These are phyloP conservation scores for Cryptoprocta ferox DNA, from an alignment of 2,797 vertebrate genomes.

Conservation along the genomic window DNA sequence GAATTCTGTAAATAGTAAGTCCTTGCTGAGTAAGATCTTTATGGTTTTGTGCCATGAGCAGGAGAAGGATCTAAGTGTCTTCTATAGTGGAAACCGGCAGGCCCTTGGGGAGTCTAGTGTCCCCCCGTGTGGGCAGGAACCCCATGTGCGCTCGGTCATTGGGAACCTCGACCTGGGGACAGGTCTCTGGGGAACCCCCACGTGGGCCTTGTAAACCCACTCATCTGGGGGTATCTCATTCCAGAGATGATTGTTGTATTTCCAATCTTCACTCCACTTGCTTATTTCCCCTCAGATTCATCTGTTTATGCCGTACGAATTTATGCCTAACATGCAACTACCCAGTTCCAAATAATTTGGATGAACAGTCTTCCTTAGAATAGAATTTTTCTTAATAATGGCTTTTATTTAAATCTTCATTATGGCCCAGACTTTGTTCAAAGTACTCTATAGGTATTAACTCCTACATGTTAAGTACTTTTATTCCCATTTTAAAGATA, in stretches of 20 bases:
- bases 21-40: neutral
- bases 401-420: neutral
- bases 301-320: neutral
- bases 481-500: neutral
- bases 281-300: neutral
- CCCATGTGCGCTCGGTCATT: fast-evolving
- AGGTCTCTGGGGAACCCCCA: too few species aligned
- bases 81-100: conserved; percentile 5
- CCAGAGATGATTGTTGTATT: neutral
- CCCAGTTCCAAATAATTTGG: neutral
- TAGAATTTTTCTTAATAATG: neutral
- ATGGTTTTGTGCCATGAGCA: neutral
- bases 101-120: neutral
- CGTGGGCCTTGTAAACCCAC: neutral
- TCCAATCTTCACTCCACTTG: neutral
- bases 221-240: too few species aligned
- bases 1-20: neutral
- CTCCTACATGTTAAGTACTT: neutral
- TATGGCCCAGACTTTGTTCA: neutral
- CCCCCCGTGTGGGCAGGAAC: neutral
- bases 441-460: neutral
- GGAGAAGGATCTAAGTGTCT: neutral
- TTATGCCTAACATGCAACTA: neutral
- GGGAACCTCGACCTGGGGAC: too few species aligned
- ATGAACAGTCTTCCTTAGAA: neutral